Evolutionary conservation across 2,113 vertebrate species (phyloP).

Genomic region (Nansenia antarctica): DNA sequence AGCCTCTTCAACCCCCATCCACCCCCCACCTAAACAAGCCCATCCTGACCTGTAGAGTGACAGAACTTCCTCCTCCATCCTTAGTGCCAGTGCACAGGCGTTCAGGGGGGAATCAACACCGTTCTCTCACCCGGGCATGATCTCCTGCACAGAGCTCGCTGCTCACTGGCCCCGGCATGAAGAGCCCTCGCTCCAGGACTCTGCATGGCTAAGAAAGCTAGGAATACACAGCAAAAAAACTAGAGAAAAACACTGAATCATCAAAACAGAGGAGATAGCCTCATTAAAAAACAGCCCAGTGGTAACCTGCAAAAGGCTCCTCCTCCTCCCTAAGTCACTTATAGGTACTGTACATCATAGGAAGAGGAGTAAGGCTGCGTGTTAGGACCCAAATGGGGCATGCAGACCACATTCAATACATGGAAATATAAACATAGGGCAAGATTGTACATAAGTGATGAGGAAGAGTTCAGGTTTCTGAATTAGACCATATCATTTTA

Average conservation of each 20-base stretch:
- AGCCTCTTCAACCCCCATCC: constrained; percentile 63
- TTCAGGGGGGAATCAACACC: constrained; percentile 60
- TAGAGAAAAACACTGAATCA: constrained; percentile 52
- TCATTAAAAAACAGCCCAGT: constrained; percentile 49
- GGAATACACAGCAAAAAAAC: constrained; percentile 58
- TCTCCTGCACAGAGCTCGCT: constrained; percentile 69
- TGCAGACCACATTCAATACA: constrained; percentile 46
- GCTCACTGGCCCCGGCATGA: constrained; percentile 87
- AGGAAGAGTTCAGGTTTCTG: constrained; percentile 57
- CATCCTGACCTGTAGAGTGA: constrained; percentile 57
- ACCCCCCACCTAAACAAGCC: not conserved
- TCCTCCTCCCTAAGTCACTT: constrained; percentile 16
- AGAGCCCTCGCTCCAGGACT: constrained; percentile 81
- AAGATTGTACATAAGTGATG: constrained; percentile 59
- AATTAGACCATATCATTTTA: constrained; percentile 79
- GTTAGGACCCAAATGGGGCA: constrained; percentile 47
- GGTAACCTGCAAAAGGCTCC: constrained; percentile 26
- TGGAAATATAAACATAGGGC: constrained; percentile 26
- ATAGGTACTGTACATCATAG: no score
- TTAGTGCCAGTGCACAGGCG: constrained; percentile 69
- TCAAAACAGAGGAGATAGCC: constrained; percentile 71
- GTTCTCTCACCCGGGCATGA: constrained; percentile 68
- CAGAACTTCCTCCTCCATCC: constrained; percentile 54
- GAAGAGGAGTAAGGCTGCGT: constrained; percentile 39
- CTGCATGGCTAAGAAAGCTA: constrained; percentile 89